A percentile compares a stretch with the other conserved stretches of the same genome.
Evolutionary conservation across 35 echinoderm and acorn worm species (phyloP).

Genomic region (Eucidaris tribuloides): DNA sequence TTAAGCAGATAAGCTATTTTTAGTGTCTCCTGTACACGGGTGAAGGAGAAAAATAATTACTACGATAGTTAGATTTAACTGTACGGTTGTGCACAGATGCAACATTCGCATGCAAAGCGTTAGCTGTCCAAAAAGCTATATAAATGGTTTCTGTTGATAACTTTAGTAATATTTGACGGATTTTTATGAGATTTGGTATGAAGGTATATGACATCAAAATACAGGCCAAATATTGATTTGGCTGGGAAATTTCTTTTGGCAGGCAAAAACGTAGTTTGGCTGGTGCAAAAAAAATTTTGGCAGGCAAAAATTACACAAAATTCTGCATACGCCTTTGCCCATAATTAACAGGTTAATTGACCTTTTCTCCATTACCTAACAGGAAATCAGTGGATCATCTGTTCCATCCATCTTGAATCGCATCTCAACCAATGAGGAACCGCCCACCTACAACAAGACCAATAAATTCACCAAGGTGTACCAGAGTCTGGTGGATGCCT

Average conservation of each 20-base stretch:
- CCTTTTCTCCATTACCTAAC: background rate
- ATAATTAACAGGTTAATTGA: background rate
- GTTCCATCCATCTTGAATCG: slow-evolving; percentile 89
- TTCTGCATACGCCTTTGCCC: background rate
- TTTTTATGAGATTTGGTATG: background rate
- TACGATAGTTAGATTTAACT: no score
- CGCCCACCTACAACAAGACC: slow-evolving; percentile 84
- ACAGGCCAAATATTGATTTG: background rate
- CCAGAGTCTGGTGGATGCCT: slow-evolving; percentile 76
- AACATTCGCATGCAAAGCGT: no score
- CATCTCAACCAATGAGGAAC: slow-evolving; percentile 47
- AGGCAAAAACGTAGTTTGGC: background rate
- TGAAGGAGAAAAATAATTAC: no score
- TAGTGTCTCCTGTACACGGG: no score
- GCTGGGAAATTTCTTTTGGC: background rate
- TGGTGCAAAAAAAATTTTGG: no score
- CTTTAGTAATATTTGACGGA: no score
- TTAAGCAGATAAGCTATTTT: no score
- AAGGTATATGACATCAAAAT: no score
- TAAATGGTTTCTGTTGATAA: no score
- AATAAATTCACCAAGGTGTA: slow-evolving; percentile 83
- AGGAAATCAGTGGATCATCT: slow-evolving; percentile 72
- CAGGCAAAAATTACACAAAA: background rate
- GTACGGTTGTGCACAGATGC: no score
- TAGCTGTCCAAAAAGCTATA: no score